These are phyloP conservation scores for Pissodes strobi DNA, from an alignment of 1,140 invertebrate genomes.

Conservation along the genomic window DNA sequence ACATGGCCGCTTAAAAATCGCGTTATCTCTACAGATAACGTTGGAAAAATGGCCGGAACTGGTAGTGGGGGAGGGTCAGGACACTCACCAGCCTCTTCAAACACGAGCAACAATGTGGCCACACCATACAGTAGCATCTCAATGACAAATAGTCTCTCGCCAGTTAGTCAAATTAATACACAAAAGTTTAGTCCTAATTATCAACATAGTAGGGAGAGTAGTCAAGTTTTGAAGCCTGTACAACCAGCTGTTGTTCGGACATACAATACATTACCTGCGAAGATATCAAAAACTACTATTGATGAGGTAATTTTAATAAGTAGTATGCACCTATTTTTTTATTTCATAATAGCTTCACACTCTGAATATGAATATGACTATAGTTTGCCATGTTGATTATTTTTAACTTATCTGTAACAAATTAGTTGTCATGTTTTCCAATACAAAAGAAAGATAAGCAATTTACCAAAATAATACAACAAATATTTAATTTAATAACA, in stretches of 20 bases:
- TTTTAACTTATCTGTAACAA: too few relatives aligned
- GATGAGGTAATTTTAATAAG: constrained; percentile 33
- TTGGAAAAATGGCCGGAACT: constrained; percentile 49
- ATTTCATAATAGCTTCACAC: too few relatives aligned
- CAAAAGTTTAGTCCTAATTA: constrained; percentile 5
- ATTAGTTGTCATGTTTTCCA: too few relatives aligned
- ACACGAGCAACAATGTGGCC: constrained; percentile 23
- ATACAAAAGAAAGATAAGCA: too few relatives aligned
- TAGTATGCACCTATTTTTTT: too few relatives aligned
- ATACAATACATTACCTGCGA: constrained; percentile 29
- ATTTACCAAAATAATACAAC: too few relatives aligned
- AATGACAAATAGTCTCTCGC: neutral
- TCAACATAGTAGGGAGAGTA: constrained; percentile 3
- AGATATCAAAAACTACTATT: constrained; percentile 27
- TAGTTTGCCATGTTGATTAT: too few relatives aligned
- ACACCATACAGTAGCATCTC: constrained; percentile 9
- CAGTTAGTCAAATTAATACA: neutral
- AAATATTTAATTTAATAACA: too few relatives aligned
- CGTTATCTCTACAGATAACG: constrained; percentile 56
- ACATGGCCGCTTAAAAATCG: constrained; percentile 72
- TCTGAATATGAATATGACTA: too few relatives aligned
- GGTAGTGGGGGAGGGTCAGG: neutral
- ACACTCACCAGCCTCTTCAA: too few relatives aligned
- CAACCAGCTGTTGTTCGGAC: neutral
- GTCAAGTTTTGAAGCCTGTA: neutral